Evolutionary conservation across 1,140 invertebrate species (phyloP).

Genomic region (Bombus difficillimus): DNA sequence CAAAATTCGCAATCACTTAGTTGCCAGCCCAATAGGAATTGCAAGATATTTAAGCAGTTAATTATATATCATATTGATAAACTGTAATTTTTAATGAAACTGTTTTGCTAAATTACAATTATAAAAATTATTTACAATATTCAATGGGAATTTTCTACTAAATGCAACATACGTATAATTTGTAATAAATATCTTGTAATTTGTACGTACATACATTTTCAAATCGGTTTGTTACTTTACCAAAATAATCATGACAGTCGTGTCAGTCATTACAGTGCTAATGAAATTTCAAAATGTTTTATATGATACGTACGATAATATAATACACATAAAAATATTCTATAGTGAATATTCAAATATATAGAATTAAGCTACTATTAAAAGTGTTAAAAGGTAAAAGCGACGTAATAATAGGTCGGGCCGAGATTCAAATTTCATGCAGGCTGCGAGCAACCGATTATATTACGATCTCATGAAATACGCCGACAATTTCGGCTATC

Average conservation of each 20-base stretch:
- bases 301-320: neutral
- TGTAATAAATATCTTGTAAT: neutral
- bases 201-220: neutral
- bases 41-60: too few species aligned
- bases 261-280: neutral
- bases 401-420: conserved; percentile 14
- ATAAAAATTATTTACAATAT: too few species aligned
- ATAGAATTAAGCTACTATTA: neutral
- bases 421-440: conserved; percentile 17
- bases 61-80: too few species aligned
- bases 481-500: conserved; percentile 36
- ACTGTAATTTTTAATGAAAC: too few species aligned
- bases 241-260: neutral
- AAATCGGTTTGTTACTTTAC: neutral
- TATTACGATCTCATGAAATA: conserved; percentile 29
- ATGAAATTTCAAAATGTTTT: neutral
- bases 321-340: neutral
- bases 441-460: neutral
- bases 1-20: too few species aligned
- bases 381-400: neutral
- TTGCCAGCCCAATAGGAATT: too few species aligned
- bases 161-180: neutral
- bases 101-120: too few species aligned
- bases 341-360: neutral
- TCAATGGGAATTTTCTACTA: too few species aligned